Percentiles rank a stretch among this genome's conserved stretches.
phyloP scores from a whole-genome alignment of 1,140 invertebrate species.

The Cherax destructor region DNA sequence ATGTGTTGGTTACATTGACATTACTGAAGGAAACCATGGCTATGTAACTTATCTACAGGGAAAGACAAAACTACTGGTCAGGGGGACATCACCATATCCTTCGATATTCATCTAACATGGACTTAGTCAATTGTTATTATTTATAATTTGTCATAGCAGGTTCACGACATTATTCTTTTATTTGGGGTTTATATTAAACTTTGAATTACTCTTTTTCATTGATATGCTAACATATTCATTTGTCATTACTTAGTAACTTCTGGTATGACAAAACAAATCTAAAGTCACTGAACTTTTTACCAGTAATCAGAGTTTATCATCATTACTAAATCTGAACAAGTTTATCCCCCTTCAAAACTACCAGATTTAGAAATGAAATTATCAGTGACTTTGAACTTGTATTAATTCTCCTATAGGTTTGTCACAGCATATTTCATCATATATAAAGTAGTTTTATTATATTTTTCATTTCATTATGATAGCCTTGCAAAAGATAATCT shows the following conservation, averaged over 20 bases:
- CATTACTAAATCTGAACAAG: slow-evolving; percentile 55
- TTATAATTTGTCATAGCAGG: not conserved
- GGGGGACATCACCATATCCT: slow-evolving; percentile 18
- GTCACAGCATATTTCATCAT: not conserved
- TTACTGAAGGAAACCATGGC: slow-evolving; percentile 65
- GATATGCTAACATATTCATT: too few species aligned
- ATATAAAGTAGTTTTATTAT: not conserved
- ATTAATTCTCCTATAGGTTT: not conserved
- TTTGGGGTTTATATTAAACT: too few species aligned
- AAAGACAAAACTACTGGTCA: slow-evolving; percentile 64
- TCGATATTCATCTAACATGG: not conserved
- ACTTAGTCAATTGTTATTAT: not conserved
- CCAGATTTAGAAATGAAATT: slow-evolving; percentile 52
- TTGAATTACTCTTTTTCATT: too few species aligned
- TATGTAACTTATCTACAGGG: slow-evolving; percentile 63
- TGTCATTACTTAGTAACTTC: too few species aligned
- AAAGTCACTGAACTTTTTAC: not conserved
- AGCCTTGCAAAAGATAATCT: not conserved
- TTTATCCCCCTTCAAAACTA: slow-evolving; percentile 66
- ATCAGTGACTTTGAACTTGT: slow-evolving; percentile 26
- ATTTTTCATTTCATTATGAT: not conserved
- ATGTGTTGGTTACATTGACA: slow-evolving; percentile 68
- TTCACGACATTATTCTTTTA: too few species aligned
- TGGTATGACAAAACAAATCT: not conserved
- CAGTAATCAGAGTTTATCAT: not conserved